Evolutionary conservation across 1,140 invertebrate species (phyloP).

Genomic region (Pseudomyrmex dendroicus): DNA sequence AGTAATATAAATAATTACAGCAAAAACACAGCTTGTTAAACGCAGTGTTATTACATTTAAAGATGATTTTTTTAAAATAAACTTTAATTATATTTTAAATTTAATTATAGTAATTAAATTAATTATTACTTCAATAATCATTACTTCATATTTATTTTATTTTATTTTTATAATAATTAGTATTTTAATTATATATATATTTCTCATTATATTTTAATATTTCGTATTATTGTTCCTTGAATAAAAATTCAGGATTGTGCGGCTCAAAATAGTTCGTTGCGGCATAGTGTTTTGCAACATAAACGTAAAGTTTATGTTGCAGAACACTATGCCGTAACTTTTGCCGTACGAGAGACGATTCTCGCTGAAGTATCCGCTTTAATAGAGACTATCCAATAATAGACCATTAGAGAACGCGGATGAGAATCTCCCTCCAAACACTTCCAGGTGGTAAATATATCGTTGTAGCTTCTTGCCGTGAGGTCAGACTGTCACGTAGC

Average conservation of each 20-base stretch:
- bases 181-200: neutral
- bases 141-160: no score
- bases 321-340: constrained; percentile 8
- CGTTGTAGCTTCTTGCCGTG: constrained; percentile 25
- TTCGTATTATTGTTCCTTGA: neutral
- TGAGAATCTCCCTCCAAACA: constrained; percentile 21
- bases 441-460: constrained; percentile 51
- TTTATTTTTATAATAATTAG: no score
- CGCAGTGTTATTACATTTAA: neutral
- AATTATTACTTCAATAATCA: no score
- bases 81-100: neutral
- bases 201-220: constrained; percentile 2
- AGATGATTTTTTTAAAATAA: neutral
- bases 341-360: constrained; percentile 17
- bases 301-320: neutral
- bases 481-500: constrained; percentile 51
- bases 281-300: neutral
- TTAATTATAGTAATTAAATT: no score
- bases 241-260: constrained; percentile 1
- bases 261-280: constrained; percentile 15
- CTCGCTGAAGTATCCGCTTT: constrained; percentile 34
- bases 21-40: neutral
- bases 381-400: constrained; percentile 50
- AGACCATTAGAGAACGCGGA: constrained; percentile 41
- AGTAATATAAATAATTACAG: neutral